phyloP scores from a whole-genome alignment of 1,140 invertebrate species.

The Gryon sp. region DNA sequence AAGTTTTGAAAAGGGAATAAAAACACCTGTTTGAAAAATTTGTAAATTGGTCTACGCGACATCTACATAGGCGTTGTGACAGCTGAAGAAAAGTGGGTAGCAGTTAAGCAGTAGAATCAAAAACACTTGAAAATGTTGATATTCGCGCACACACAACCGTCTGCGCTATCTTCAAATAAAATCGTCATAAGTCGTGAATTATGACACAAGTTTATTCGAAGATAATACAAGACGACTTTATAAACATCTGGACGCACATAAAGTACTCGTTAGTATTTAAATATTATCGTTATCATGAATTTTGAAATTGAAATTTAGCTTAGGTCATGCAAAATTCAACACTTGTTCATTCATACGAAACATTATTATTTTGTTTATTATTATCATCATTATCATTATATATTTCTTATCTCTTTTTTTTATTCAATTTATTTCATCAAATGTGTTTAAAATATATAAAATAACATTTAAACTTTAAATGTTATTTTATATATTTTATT shows the following conservation, averaged over 20 bases:
- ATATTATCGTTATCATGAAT: slow-evolving; percentile 34
- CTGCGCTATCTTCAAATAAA: slow-evolving; percentile 30
- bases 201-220: slow-evolving; percentile 37
- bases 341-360: neutral
- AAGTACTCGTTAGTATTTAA: slow-evolving; percentile 24
- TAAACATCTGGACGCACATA: slow-evolving; percentile 43
- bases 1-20: too few relatives aligned
- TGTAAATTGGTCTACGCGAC: too few relatives aligned
- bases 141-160: neutral
- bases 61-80: too few relatives aligned
- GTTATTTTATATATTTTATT: too few relatives aligned
- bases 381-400: too few relatives aligned
- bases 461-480: too few relatives aligned
- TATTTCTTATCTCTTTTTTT: too few relatives aligned
- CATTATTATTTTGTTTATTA: too few relatives aligned
- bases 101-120: slow-evolving; percentile 24
- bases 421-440: too few relatives aligned
- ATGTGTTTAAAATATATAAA: too few relatives aligned
- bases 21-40: too few relatives aligned
- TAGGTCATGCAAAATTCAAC: slow-evolving; percentile 35
- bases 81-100: too few relatives aligned
- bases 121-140: slow-evolving; percentile 7
- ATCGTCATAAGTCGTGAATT: slow-evolving; percentile 36
- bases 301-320: slow-evolving; percentile 35
- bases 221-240: slow-evolving; percentile 35